A percentile compares a stretch with the other conserved stretches of the same genome.
These are phyloP conservation scores for Apostichopus leukothele DNA, from an alignment of 53 echinoderm and acorn worm genomes.

Conservation along the genomic window DNA sequence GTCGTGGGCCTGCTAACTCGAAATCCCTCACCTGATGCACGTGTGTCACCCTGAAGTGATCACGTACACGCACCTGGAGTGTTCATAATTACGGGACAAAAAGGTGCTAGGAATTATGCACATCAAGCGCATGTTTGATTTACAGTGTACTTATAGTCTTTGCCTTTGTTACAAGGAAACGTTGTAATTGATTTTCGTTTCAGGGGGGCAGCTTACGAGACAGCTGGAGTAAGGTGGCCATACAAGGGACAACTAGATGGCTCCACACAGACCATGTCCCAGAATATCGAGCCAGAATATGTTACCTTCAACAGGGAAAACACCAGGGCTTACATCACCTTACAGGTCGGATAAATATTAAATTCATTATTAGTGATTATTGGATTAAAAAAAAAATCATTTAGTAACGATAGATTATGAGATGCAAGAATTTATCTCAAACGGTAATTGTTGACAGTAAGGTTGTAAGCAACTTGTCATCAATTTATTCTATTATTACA, in stretches of 20 bases:
- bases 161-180: too few species aligned
- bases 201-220: constrained; percentile 70
- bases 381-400: background rate
- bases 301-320: constrained; percentile 65
- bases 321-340: constrained; percentile 67
- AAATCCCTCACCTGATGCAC: too few species aligned
- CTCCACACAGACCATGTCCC: constrained; percentile 63
- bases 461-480: too few species aligned
- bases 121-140: too few species aligned
- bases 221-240: constrained; percentile 66
- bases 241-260: constrained; percentile 72
- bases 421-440: background rate
- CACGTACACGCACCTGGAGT: too few species aligned
- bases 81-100: too few species aligned
- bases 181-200: background rate
- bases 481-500: too few species aligned
- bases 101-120: too few species aligned
- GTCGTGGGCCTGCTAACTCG: too few species aligned
- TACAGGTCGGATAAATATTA: constrained; percentile 58
- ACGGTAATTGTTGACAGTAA: too few species aligned
- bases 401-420: background rate
- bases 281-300: constrained; percentile 79
- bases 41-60: too few species aligned
- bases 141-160: too few species aligned
- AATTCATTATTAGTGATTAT: background rate